These are phyloP conservation scores for Pseudolaguvia tuberculata DNA, from an alignment of 2,113 vertebrate species.

Conservation along the genomic window DNA sequence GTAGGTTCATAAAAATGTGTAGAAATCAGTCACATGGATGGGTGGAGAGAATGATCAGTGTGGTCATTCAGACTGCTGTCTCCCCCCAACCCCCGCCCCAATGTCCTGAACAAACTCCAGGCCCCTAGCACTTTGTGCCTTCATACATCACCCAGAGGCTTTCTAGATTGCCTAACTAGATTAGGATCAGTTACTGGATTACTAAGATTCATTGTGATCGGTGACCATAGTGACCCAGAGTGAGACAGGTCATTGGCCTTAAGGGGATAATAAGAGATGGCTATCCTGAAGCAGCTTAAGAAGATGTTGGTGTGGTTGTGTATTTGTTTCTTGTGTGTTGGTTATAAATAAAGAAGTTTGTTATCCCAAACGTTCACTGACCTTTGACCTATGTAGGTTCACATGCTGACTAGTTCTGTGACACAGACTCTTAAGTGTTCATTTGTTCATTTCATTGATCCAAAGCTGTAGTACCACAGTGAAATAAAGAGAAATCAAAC, in stretches of 20 bases:
- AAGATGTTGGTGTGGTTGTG: slow-evolving; percentile 15
- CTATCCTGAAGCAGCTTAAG: slow-evolving; percentile 51
- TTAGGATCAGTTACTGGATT: slow-evolving; percentile 35
- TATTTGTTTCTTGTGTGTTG: slow-evolving; percentile 20
- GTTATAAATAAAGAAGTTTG: slow-evolving; percentile 29
- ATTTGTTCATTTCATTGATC: slow-evolving; percentile 11
- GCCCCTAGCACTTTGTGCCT: slow-evolving; percentile 9
- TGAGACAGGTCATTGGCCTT: slow-evolving; percentile 52
- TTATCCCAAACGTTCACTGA: slow-evolving; percentile 30
- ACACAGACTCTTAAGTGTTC: neutral
- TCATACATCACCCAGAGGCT: slow-evolving; percentile 36
- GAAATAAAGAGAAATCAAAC: neutral
- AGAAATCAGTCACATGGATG: slow-evolving; percentile 17
- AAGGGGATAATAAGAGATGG: slow-evolving; percentile 59
- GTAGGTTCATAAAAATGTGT: neutral
- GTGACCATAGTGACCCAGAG: slow-evolving; percentile 33
- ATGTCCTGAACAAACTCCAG: slow-evolving; percentile 22
- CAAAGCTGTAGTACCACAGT: neutral
- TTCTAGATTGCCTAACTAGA: slow-evolving; percentile 39
- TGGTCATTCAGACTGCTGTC: slow-evolving; percentile 20
- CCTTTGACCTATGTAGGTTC: slow-evolving; percentile 29
- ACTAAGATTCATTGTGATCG: slow-evolving; percentile 38
- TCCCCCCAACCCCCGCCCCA: slow-evolving; percentile 21
- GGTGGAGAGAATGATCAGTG: neutral
- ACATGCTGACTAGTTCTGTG: slow-evolving; percentile 16